Percentiles rank a stretch among this genome's conserved stretches.
Evolutionary conservation across 2,888 invertebrate genomes (phyloP).

Genomic region (Acleris holmiana): DNA sequence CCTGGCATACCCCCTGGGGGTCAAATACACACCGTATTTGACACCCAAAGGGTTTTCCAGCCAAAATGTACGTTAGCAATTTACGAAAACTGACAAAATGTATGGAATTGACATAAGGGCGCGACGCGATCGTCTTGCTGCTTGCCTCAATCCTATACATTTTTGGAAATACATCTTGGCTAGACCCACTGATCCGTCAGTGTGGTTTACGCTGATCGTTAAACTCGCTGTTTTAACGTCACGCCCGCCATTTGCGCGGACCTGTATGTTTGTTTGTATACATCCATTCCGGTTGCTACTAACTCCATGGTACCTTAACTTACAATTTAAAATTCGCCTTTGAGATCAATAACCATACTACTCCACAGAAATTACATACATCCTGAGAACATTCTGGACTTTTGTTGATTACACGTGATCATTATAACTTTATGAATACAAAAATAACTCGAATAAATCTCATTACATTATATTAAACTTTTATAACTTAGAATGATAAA

Average conservation of each 20-base stretch:
- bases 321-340: conserved; percentile 41
- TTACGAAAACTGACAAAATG: too few relatives aligned
- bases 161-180: too few relatives aligned
- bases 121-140: too few relatives aligned
- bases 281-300: conserved; percentile 55
- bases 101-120: conserved; percentile 39
- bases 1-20: too few relatives aligned
- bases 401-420: conserved; percentile 41
- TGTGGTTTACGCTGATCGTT: too few relatives aligned
- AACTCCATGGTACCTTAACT: conserved; percentile 42
- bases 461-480: conserved; percentile 71
- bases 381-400: conserved; percentile 41
- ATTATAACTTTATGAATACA: conserved; percentile 59
- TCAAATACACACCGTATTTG: too few relatives aligned
- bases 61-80: too few relatives aligned
- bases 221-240: too few relatives aligned
- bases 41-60: too few relatives aligned
- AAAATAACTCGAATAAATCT: conserved; percentile 79
- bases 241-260: too few relatives aligned
- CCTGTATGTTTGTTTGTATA: conserved; percentile 47
- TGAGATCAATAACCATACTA: conserved; percentile 44
- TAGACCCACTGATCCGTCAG: too few relatives aligned
- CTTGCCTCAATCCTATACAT: too few relatives aligned
- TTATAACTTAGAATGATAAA: conserved; percentile 54
- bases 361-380: conserved; percentile 41